Percentiles rank a stretch among this genome's conserved stretches.
phyloP scores from a whole-genome alignment of 2,888 invertebrate genomes.

The Morpho helenor region DNA sequence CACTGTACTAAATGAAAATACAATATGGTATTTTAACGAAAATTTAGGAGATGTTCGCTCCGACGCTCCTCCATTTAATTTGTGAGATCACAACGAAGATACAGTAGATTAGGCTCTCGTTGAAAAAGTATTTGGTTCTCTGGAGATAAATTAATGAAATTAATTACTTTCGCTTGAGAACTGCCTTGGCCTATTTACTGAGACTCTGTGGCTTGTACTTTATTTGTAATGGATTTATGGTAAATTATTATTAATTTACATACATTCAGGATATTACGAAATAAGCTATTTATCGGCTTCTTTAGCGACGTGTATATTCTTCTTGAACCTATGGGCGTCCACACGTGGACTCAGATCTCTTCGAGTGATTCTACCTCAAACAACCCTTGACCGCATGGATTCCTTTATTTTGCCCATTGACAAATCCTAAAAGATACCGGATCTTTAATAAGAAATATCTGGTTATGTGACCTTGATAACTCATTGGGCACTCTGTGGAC shows the following conservation, averaged over 20 bases:
- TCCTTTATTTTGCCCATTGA: too few species aligned
- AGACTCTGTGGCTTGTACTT: conserved; percentile 7
- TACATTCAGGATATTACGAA: not conserved
- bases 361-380: too few species aligned
- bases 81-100: conserved; percentile 40
- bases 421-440: too few species aligned
- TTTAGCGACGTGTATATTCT: too few species aligned
- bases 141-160: conserved; percentile 34
- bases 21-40: conserved; percentile 25
- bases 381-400: too few species aligned
- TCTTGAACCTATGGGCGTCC: too few species aligned
- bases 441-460: too few species aligned
- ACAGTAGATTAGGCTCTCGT: conserved; percentile 31
- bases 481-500: too few species aligned
- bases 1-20: conserved; percentile 17
- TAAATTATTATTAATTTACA: conserved; percentile 3
- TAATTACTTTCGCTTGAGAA: conserved; percentile 32
- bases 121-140: conserved; percentile 33
- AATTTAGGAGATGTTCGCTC: conserved; percentile 38
- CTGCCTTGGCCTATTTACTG: conserved; percentile 29
- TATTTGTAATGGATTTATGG: conserved; percentile 17
- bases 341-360: too few species aligned
- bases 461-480: too few species aligned
- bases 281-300: not conserved
- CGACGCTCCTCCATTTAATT: conserved; percentile 39